Evolutionary conservation across 2,113 vertebrate species (phyloP), one percentile per base, ranked within the genome.

Genomic region (Misgurnus anguillicaudatus): DNA sequence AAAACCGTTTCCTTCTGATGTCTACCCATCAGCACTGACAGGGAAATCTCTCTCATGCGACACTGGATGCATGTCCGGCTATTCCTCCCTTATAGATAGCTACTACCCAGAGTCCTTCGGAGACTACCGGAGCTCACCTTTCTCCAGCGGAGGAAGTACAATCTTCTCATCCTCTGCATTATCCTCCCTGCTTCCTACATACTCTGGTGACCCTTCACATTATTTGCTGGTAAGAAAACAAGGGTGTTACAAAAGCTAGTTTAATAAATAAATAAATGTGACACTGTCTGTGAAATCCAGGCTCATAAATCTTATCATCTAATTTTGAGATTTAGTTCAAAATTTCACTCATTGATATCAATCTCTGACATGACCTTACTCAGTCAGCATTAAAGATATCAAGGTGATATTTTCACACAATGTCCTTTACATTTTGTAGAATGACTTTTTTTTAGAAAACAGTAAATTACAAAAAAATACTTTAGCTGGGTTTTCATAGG

Each of bases 11-110:
- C 85, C 89, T 0, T 77, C 87, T 0, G 95, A 99, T 3, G 77
- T 87, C 55, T 96, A 92, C 82, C 57, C 91, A 0, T 86, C 94
- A 19, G 16, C 90, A 0, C 77, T 93, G 69, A 90, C 85, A 0
- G 86, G 88, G 17, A 99, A 96, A 79, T 77, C 95, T 47, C 91
- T 98, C 74, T 74, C 92, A 1, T 95, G 94, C 0, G 95, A 98
- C 2, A 63, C 94, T 3, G 83, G 94, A 0, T 41, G 87, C 0
- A 82, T 92, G 42, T 91, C 87, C 78, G 89, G 92, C 63, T 96
- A 94, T 87, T 80, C 93, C 0, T 87, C 93, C 0, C 89, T 95
- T 10, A 93, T 96, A 31, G 97, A 99, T 71, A 87, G 93, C n/a
- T 95, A 92, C 79, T 91, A 95, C 83, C 73, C 90, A 0, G 96